Percentiles rank a stretch among this genome's conserved stretches.
Evolutionary conservation across 2,888 invertebrate species (phyloP).

Genomic region (Campopleginae sp.): DNA sequence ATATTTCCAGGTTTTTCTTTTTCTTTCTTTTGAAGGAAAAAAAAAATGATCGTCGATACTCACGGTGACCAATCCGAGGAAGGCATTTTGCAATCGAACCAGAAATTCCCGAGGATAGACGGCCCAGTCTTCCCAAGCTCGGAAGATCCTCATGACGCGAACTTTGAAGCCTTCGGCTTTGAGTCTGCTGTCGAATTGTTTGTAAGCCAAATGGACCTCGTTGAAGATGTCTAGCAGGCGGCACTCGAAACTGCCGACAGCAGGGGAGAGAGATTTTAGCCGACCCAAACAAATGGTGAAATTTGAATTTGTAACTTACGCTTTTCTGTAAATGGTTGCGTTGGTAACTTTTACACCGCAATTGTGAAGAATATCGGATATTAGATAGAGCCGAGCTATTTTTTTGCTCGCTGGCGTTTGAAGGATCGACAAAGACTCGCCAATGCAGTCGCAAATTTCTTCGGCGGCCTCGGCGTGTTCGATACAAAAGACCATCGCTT

Average conservation of each 20-base stretch:
- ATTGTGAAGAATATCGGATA: constrained; percentile 98
- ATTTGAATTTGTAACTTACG: constrained; percentile 86
- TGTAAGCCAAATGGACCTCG: constrained; percentile 90
- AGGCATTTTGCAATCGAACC: constrained; percentile 93
- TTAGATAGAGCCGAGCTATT: constrained; percentile 96
- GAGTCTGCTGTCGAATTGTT: constrained; percentile 91
- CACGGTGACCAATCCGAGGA: constrained; percentile 90
- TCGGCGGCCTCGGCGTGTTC: constrained; percentile 99
- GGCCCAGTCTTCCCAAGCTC: constrained; percentile 99
- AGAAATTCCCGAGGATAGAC: constrained; percentile 97
- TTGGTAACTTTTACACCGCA: constrained; percentile 98
- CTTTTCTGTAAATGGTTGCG: constrained; percentile 95
- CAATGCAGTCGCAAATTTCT: constrained; percentile 96
- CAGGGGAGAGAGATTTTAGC: constrained; percentile 14
- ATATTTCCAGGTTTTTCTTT: background rate
- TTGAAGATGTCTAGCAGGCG: constrained; percentile 92
- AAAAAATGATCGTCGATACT: constrained; percentile 31
- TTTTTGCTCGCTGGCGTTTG: constrained; percentile 94
- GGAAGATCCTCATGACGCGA: constrained; percentile 94
- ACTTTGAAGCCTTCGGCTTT: constrained; percentile 99
- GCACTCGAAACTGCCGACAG: constrained; percentile 89
- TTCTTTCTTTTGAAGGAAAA: constrained; percentile 9
- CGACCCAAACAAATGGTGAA: too few species aligned
- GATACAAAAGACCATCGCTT: constrained; percentile 99
- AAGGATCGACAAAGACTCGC: constrained; percentile 92